Evolutionary conservation across 2,113 vertebrate species (phyloP).

Genomic region (Campylomormyrus numenius): DNA sequence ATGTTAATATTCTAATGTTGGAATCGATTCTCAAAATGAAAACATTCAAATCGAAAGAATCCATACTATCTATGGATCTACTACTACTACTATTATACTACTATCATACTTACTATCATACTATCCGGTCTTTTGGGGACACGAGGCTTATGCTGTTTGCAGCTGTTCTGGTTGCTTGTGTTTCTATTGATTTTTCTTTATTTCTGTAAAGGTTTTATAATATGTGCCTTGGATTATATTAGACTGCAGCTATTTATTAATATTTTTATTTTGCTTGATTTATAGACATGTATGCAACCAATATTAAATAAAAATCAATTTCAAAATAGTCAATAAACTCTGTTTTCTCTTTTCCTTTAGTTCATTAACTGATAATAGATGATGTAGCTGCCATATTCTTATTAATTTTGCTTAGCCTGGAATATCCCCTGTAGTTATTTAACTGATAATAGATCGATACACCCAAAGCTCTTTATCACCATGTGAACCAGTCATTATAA

Average conservation of each 20-base stretch:
- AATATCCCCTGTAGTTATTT: background rate
- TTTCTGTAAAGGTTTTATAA: background rate
- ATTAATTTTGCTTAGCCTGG: background rate
- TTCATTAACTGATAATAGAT: background rate
- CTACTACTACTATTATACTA: too few relatives aligned
- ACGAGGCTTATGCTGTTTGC: too few relatives aligned
- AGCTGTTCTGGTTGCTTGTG: background rate
- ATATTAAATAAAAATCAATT: background rate
- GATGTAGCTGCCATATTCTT: background rate
- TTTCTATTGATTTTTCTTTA: background rate
- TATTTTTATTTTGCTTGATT: background rate
- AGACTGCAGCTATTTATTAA: background rate
- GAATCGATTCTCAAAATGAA: background rate
- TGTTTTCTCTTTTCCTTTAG: background rate
- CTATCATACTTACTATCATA: too few relatives aligned
- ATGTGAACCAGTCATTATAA: background rate
- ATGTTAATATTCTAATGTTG: background rate
- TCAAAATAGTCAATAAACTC: background rate
- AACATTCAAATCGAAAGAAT: background rate
- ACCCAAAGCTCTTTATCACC: background rate
- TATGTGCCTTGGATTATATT: too few relatives aligned
- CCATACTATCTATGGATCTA: background rate
- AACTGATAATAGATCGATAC: background rate
- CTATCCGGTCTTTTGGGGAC: background rate
- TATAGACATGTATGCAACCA: background rate